Percentiles rank a stretch among this genome's conserved stretches.
phyloP scores from a whole-genome alignment of 2,888 invertebrate genomes.

The Cataglyphis cursor region DNA sequence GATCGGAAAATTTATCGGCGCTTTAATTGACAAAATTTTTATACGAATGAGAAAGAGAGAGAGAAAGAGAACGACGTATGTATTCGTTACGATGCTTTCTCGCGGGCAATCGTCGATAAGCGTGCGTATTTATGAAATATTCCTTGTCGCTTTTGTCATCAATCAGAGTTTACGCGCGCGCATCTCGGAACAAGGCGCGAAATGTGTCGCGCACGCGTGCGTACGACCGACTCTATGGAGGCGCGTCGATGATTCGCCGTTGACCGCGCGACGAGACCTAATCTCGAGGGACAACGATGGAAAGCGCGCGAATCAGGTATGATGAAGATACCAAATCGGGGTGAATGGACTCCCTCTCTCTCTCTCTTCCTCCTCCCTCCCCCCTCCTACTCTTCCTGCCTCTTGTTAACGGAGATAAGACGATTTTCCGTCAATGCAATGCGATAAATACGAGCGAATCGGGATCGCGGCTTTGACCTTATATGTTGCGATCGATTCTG shows the following conservation, averaged over 20 bases:
- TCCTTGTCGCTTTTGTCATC: neutral
- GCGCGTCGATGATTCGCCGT: constrained; percentile 51
- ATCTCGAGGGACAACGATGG: constrained; percentile 29
- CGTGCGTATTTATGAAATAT: constrained; percentile 15
- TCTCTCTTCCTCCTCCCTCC: neutral
- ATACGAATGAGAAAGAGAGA: neutral
- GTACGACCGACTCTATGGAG: constrained; percentile 50
- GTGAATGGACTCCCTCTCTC: constrained; percentile 67
- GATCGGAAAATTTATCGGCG: neutral
- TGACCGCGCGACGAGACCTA: constrained; percentile 46
- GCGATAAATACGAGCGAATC: constrained; percentile 23
- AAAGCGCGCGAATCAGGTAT: constrained; percentile 62
- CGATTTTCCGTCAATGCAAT: constrained; percentile 54
- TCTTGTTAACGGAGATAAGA: constrained; percentile 64
- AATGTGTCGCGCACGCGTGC: constrained; percentile 55
- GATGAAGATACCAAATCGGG: constrained; percentile 59
- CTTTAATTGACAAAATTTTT: neutral
- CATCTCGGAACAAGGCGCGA: constrained; percentile 10
- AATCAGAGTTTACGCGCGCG: constrained; percentile 5
- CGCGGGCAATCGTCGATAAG: neutral
- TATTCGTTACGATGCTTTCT: neutral
- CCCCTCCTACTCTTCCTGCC: constrained; percentile 21
- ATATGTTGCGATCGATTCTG: constrained; percentile 9
- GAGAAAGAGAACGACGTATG: neutral
- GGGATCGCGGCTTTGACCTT: constrained; percentile 44